Conservation (phyloP, 2,797 vertebrate genomes). For the Molossus molossus region DNA sequence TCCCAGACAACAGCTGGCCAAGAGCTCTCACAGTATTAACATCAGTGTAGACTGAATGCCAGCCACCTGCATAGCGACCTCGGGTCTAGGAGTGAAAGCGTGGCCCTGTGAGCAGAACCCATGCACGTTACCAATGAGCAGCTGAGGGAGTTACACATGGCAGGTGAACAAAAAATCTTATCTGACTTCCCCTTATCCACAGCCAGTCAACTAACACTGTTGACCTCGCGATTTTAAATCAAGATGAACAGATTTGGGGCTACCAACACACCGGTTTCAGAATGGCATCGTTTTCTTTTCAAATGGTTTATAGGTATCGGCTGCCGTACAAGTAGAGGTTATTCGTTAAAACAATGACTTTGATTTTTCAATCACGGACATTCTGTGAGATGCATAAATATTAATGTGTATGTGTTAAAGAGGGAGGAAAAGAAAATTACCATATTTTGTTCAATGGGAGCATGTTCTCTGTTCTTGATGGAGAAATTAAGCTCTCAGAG, state of each 20-base stretch:
- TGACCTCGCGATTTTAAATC: slow-evolving; percentile 79
- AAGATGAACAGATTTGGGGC: slow-evolving; percentile 76
- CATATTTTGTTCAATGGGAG: slow-evolving; percentile 69
- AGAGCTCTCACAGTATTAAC: slow-evolving; percentile 82
- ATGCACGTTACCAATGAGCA: slow-evolving; percentile 70
- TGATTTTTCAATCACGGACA: slow-evolving; percentile 81
- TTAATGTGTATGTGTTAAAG: slow-evolving; percentile 73
- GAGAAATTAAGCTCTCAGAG: slow-evolving; percentile 70
- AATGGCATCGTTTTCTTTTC: slow-evolving; percentile 68
- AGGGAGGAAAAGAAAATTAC: slow-evolving; percentile 74
- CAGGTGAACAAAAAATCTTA: slow-evolving; percentile 84
- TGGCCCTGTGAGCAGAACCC: slow-evolving; percentile 65
- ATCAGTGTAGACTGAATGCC: slow-evolving; percentile 73
- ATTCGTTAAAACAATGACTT: slow-evolving; percentile 82
- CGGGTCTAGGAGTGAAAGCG: not conserved
- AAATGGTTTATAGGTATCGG: slow-evolving; percentile 71
- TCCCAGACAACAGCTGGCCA: slow-evolving; percentile 81
- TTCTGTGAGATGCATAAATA: slow-evolving; percentile 77
- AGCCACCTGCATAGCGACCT: not conserved
- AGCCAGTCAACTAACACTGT: slow-evolving; percentile 56
- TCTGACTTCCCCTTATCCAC: slow-evolving; percentile 79
- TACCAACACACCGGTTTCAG: slow-evolving; percentile 71
- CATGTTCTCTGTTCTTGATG: slow-evolving; percentile 57
- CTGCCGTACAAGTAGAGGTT: slow-evolving; percentile 72
- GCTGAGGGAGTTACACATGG: slow-evolving; percentile 73